Base-by-base conservation (phyloP, 2,113 vertebrate species). In the Cichladusa arquata region DNA sequence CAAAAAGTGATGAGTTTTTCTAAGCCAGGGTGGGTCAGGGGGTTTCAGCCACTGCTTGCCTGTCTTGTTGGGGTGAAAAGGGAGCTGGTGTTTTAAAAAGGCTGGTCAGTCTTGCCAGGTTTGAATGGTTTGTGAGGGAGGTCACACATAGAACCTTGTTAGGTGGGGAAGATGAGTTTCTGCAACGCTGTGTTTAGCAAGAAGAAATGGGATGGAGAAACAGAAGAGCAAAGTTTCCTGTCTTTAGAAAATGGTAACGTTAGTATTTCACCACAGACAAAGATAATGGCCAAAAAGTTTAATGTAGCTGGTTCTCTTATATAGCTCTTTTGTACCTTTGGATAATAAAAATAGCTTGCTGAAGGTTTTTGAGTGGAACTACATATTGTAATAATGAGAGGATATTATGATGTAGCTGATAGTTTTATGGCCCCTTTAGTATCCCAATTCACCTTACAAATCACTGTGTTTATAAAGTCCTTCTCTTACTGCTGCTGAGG, bases 81-180 rank as follows among this genome's bases (percentile, higher is more conserved):
- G 45, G 45, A 76, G 1, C 42, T 53, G 40, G 7, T 65, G 29
- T 61, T 92, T 92, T 40, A 71, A 53, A 80, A 86, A 5, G 29
- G 17, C 62, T 56, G 48, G 34, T 64, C 11, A 11, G 42, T 44
- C 36, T 44, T 1, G 0, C 24, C 25, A 57, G 28, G 22, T 65
- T 42, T 65, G 42, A 34, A 54, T 72, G 45, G 18, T 45, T 91
- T 92, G 28, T 80, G 66, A 22, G 50, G 42, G 62, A 81, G 51
- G 10, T 83, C 2, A 2, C 22, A 6, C 0, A 0, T 1, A 61
- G 50, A 69, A 5, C 8, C 5, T 60, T 54, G 4, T 44, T 50
- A 64, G 38, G 9, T 42, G 18, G 14, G n/a, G 65, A 69, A 61
- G 72, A 29, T 28, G 40, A 56, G 18, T 50, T 89, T 81, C 50